Percentiles rank a stretch among this genome's conserved stretches.
Evolutionary conservation across 2,113 vertebrate genomes (phyloP).

Genomic region (Chloropsis hardwickii): DNA sequence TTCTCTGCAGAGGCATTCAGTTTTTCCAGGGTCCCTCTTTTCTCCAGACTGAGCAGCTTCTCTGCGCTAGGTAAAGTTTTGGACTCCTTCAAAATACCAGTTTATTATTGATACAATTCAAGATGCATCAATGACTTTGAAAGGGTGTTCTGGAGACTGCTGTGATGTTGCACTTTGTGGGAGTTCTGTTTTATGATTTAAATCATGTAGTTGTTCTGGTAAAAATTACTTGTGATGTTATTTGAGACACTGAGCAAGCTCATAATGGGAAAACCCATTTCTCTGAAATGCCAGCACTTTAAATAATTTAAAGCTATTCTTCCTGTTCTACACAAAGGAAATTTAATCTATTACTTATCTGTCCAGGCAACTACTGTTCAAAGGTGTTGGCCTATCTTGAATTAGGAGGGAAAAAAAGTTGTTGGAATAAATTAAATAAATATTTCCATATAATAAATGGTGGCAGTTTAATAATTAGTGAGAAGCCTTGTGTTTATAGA

Average conservation of each 20-base stretch:
- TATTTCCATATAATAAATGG: neutral
- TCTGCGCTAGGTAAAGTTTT: neutral
- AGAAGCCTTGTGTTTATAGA: neutral
- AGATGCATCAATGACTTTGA: neutral
- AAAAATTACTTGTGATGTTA: neutral
- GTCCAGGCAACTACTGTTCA: neutral
- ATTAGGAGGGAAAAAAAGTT: neutral
- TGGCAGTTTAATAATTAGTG: neutral
- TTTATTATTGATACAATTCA: neutral
- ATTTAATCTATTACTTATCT: neutral
- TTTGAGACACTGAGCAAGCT: neutral
- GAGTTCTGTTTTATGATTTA: neutral
- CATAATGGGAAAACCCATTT: neutral
- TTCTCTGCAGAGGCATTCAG: neutral
- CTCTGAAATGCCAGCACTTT: neutral
- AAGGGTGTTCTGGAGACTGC: neutral
- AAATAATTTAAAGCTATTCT: neutral
- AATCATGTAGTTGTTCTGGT: neutral
- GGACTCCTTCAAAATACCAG: neutral
- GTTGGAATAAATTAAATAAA: neutral
- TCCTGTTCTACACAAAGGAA: neutral
- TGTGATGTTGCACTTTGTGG: neutral
- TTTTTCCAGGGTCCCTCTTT: neutral
- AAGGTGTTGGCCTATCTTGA: neutral
- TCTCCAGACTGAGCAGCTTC: neutral